Conservation (phyloP, 2,797 vertebrate genomes). For the Microtus californicus region DNA sequence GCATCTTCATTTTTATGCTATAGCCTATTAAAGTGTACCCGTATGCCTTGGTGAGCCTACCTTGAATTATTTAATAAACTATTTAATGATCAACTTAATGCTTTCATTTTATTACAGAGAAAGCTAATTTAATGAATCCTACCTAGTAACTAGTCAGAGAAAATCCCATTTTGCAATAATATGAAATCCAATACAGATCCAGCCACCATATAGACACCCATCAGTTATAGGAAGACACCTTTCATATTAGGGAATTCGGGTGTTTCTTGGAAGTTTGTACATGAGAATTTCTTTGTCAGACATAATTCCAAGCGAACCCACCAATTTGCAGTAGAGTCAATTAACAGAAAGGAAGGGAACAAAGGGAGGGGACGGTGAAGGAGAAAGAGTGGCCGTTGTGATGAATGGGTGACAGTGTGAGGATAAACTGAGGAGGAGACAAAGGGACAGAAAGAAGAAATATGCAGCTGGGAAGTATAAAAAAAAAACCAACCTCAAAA, state of each 20-base stretch:
- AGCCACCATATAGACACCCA: constrained; percentile 45
- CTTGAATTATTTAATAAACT: constrained; percentile 66
- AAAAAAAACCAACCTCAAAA: not conserved
- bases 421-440: not conserved
- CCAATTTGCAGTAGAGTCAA: not conserved
- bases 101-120: constrained; percentile 63
- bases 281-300: constrained; percentile 5
- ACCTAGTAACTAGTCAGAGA: constrained; percentile 49
- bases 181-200: constrained; percentile 65
- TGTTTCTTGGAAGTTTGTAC: constrained; percentile 32
- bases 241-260: constrained; percentile 10
- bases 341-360: not conserved
- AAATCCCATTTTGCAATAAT: constrained; percentile 54
- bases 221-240: not conserved
- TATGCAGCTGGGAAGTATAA: not conserved
- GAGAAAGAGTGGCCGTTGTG: not conserved
- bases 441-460: constrained; percentile 32
- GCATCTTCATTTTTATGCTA: constrained; percentile 52
- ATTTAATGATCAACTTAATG: constrained; percentile 65
- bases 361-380: too few relatives aligned
- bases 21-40: constrained; percentile 50
- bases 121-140: constrained; percentile 71
- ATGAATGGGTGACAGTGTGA: not conserved
- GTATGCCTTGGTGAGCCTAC: constrained; percentile 51
- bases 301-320: not conserved